A percentile compares a stretch with the other conserved stretches of the same genome.
These are phyloP conservation scores for Sebastes cheni DNA, from an alignment of 2,797 vertebrate genomes.

Conservation along the genomic window DNA sequence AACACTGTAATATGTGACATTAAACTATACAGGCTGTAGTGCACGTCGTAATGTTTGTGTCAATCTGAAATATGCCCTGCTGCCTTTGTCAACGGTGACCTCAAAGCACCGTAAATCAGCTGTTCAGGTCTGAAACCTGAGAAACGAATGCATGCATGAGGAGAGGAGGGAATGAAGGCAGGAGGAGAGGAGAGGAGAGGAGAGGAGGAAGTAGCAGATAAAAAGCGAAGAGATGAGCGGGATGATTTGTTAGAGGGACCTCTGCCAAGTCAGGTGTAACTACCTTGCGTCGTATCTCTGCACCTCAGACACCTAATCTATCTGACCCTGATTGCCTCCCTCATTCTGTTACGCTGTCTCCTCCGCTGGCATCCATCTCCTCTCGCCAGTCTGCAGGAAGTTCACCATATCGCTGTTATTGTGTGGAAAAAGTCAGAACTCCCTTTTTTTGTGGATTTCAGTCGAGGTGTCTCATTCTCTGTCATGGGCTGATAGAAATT, in stretches of 20 bases:
- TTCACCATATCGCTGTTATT: slow-evolving; percentile 17
- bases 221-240: slow-evolving; percentile 33
- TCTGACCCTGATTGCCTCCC: slow-evolving; percentile 56
- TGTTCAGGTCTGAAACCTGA: slow-evolving; percentile 39
- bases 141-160: slow-evolving; percentile 29
- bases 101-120: slow-evolving; percentile 63
- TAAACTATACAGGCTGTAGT: slow-evolving; percentile 10
- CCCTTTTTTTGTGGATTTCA: slow-evolving; percentile 11
- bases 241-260: slow-evolving; percentile 57
- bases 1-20: slow-evolving; percentile 34
- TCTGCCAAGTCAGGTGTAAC: slow-evolving; percentile 69
- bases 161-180: not conserved
- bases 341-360: slow-evolving; percentile 33
- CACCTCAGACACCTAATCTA: slow-evolving; percentile 64
- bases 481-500: not conserved
- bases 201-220: slow-evolving; percentile 29
- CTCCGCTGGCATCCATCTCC: slow-evolving; percentile 34
- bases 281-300: slow-evolving; percentile 58
- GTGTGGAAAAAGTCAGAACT: slow-evolving; percentile 28
- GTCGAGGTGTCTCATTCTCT: not conserved
- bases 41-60: slow-evolving; percentile 42
- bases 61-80: slow-evolving; percentile 56
- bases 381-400: slow-evolving; percentile 10
- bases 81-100: slow-evolving; percentile 59
- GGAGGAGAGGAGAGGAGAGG: not conserved